Percentiles rank a stretch among this genome's conserved stretches.
Evolutionary conservation across 2,888 invertebrate genomes (phyloP).

Genomic region (Sminthurinus aureus): DNA sequence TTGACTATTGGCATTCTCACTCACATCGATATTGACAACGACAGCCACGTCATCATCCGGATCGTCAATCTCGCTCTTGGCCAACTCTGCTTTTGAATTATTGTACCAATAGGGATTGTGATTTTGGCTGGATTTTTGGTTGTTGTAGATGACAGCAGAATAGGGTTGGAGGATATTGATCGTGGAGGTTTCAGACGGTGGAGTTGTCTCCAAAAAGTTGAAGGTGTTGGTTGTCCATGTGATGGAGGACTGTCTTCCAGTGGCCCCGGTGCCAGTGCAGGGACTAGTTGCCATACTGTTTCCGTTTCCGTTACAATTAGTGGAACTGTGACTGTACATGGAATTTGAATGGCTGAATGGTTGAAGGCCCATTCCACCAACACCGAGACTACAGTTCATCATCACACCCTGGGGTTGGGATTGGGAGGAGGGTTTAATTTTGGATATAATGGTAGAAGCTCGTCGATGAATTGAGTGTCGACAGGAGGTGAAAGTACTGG

Average conservation of each 20-base stretch:
- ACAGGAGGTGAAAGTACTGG: neutral
- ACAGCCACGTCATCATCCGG: neutral
- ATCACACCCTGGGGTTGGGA: too few species aligned
- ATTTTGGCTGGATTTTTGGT: neutral
- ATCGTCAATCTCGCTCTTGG: slow-evolving; percentile 25
- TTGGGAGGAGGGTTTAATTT: slow-evolving; percentile 9
- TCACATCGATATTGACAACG: neutral
- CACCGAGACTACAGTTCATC: neutral
- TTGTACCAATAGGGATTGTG: neutral
- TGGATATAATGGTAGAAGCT: slow-evolving; percentile 18
- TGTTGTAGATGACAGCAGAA: slow-evolving; percentile 5
- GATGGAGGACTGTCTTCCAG: neutral
- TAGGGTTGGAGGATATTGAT: slow-evolving; percentile 6
- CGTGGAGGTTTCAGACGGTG: slow-evolving; percentile 12
- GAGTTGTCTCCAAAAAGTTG: neutral
- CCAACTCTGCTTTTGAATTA: neutral
- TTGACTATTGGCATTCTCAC: neutral
- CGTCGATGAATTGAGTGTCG: slow-evolving; percentile 12
- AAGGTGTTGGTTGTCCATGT: neutral
- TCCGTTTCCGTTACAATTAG: neutral
- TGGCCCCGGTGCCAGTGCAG: neutral
- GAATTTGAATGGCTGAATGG: neutral
- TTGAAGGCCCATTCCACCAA: neutral
- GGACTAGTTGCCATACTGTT: neutral
- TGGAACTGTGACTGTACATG: neutral